Percentiles rank a stretch among this genome's conserved stretches.
Conservation (phyloP, 2,888 invertebrate species). For the Tryphoninae sp. region DNA sequence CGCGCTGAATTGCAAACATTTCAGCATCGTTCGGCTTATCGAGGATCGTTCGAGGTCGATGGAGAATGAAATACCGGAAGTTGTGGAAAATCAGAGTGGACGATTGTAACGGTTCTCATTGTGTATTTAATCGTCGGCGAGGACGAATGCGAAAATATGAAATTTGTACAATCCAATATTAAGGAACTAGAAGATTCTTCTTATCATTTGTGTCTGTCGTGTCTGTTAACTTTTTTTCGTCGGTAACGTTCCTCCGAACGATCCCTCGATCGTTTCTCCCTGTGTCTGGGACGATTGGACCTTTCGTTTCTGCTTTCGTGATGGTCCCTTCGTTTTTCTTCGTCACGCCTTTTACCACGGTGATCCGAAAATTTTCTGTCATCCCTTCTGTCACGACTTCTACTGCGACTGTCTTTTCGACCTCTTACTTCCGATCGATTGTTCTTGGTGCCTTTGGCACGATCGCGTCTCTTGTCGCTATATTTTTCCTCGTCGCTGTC, state of each 20-base stretch:
- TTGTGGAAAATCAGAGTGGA: background rate
- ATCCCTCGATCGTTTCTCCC: conserved; percentile 65
- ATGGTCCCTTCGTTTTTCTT: conserved; percentile 58
- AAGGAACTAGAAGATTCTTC: background rate
- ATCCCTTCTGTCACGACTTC: conserved; percentile 60
- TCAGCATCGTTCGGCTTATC: conserved; percentile 59
- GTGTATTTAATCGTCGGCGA: conserved; percentile 28
- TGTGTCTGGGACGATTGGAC: conserved; percentile 61
- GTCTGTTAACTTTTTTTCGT: conserved; percentile 53
- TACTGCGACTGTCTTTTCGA: conserved; percentile 56
- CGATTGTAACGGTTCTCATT: background rate
- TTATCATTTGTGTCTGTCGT: conserved; percentile 58
- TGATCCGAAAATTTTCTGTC: conserved; percentile 42
- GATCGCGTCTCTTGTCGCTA: conserved; percentile 57
- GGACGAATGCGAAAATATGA: conserved; percentile 46
- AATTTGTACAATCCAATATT: conserved; percentile 57
- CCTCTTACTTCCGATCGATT: conserved; percentile 45
- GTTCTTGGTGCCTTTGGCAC: conserved; percentile 49
- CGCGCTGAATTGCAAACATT: conserved; percentile 62
- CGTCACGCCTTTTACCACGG: conserved; percentile 45
- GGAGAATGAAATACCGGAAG: conserved; percentile 1
- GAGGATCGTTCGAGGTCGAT: conserved; percentile 42
- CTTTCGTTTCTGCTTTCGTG: conserved; percentile 59
- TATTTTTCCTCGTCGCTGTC: conserved; percentile 55
- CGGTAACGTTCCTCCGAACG: conserved; percentile 61